A percentile compares a stretch with the other conserved stretches of the same genome.
These are phyloP conservation scores for Sinella curviseta DNA, from an alignment of 1,140 invertebrate species.

Conservation along the genomic window DNA sequence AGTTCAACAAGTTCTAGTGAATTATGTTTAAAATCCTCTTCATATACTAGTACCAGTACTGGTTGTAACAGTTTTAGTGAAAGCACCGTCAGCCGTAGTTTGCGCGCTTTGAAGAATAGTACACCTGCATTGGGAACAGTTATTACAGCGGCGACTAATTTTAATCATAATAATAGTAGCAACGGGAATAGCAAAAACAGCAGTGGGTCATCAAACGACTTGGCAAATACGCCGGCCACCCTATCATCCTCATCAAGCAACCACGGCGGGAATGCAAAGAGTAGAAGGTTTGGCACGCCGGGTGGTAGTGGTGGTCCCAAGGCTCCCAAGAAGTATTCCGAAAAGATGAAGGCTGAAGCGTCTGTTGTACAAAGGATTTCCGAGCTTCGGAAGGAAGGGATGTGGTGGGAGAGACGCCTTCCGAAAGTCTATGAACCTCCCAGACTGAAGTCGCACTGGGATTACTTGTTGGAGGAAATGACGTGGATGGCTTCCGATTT, in stretches of 20 bases:
- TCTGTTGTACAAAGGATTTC: constrained; percentile 87
- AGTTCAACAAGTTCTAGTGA: background rate
- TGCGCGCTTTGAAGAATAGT: too few relatives aligned
- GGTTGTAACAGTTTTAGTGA: background rate
- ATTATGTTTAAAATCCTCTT: background rate
- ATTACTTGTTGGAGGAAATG: constrained; percentile 98
- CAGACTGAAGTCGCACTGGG: constrained; percentile 94
- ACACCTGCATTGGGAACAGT: too few relatives aligned
- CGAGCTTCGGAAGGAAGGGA: constrained; percentile 82
- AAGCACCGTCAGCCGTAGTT: background rate
- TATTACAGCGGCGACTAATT: too few relatives aligned
- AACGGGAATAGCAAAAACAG: background rate
- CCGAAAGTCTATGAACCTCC: constrained; percentile 90
- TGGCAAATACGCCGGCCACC: background rate
- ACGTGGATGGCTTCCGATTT: constrained; percentile 97
- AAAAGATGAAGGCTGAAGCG: constrained; percentile 65
- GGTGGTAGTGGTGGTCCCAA: background rate
- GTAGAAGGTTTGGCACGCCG: background rate
- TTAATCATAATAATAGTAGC: background rate
- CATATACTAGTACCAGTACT: background rate
- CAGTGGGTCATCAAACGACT: background rate
- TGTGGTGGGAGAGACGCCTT: constrained; percentile 88
- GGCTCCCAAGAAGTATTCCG: constrained; percentile 41
- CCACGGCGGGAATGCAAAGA: background rate
- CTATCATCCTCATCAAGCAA: background rate